Percentiles rank a stretch among this genome's conserved stretches.
These are phyloP conservation scores for Nemapogon koenigi DNA, from an alignment of 2,888 invertebrate species.

Conservation along the genomic window DNA sequence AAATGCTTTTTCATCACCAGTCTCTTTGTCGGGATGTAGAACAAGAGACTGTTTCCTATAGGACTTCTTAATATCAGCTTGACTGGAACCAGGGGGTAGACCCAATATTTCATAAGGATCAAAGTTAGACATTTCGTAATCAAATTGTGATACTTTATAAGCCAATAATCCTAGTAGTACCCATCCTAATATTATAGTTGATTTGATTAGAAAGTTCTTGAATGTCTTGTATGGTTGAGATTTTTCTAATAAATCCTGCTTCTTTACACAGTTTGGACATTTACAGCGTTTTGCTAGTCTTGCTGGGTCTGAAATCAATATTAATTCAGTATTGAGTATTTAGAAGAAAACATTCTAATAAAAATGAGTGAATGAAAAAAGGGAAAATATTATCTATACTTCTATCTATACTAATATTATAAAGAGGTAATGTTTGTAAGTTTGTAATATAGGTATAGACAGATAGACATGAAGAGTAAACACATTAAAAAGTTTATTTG, in stretches of 20 bases:
- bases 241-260: constrained; percentile 80
- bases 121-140: constrained; percentile 98
- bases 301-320: constrained; percentile 72
- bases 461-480: too few relatives aligned
- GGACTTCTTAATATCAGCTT: constrained; percentile 91
- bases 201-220: constrained; percentile 81
- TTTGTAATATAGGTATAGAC: too few relatives aligned
- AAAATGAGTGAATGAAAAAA: too few relatives aligned
- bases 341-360: too few relatives aligned
- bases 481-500: constrained; percentile 1
- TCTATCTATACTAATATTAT: too few relatives aligned
- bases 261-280: constrained; percentile 87
- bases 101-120: constrained; percentile 97
- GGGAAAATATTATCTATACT: too few relatives aligned
- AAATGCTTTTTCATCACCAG: constrained; percentile 95
- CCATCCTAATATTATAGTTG: constrained; percentile 84
- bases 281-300: constrained; percentile 82
- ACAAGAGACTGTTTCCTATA: constrained; percentile 93
- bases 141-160: constrained; percentile 94
- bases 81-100: constrained; percentile 85
- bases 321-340: neutral
- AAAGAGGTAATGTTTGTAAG: too few relatives aligned
- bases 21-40: constrained; percentile 97
- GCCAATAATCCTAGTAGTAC: constrained; percentile 78
- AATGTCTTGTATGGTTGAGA: constrained; percentile 89